These are phyloP conservation scores for Calliopsis andreniformis DNA, from an alignment of 1,140 invertebrate genomes.

Conservation along the genomic window DNA sequence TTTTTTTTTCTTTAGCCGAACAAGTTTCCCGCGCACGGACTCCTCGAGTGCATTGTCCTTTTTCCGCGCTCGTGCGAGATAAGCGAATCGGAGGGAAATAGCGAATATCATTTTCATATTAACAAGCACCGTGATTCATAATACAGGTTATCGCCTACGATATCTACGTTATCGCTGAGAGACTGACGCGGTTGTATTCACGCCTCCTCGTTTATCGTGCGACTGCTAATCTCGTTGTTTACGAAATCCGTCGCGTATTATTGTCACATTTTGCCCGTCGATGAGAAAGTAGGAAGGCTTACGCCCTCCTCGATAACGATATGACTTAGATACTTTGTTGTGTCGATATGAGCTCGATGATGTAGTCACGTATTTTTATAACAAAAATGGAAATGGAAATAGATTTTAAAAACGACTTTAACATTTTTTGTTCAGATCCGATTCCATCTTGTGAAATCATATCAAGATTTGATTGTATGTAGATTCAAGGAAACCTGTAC, in stretches of 20 bases:
- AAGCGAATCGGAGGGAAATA: conserved; percentile 26
- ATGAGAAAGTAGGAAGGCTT: conserved; percentile 15
- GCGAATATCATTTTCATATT: conserved; percentile 58
- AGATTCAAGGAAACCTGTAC: too few relatives aligned
- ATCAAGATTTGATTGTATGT: too few relatives aligned
- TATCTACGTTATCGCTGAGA: conserved; percentile 39
- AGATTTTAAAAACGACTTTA: too few relatives aligned
- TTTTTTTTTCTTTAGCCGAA: conserved; percentile 13
- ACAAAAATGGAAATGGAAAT: too few relatives aligned
- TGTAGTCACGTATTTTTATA: too few relatives aligned
- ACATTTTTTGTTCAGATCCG: too few relatives aligned
- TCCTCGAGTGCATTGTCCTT: conserved; percentile 22
- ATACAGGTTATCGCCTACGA: conserved; percentile 42
- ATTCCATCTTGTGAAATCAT: too few relatives aligned
- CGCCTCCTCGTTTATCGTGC: conserved; percentile 29
- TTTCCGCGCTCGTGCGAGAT: conserved; percentile 27
- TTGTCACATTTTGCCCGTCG: neutral
- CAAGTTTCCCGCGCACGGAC: conserved; percentile 21
- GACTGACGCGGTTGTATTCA: conserved; percentile 3
- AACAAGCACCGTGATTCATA: conserved; percentile 32
- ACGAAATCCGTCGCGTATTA: conserved; percentile 20
- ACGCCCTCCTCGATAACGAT: neutral
- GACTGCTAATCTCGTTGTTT: conserved; percentile 17
- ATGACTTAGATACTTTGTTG: neutral
- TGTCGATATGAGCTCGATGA: too few relatives aligned